Base-by-base conservation (phyloP, 2,113 vertebrate genomes). In the Aegypius monachus region DNA sequence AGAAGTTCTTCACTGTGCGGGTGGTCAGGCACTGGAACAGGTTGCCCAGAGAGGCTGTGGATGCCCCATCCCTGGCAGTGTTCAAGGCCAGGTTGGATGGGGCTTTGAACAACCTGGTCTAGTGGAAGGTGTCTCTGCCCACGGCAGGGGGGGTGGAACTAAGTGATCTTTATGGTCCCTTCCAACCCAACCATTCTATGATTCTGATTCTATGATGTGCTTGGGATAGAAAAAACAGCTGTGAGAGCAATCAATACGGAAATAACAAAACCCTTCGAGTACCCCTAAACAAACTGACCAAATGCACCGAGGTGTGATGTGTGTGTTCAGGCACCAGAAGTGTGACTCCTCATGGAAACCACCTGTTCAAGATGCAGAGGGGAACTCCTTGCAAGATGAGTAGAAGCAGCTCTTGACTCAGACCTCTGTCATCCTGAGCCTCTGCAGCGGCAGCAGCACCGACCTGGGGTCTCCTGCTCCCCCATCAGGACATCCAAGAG, bases 391-490 rank as follows among this genome's bases (percentile, higher is more conserved):
- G 1, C 32, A 75, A 38, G 43, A 22, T 4, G 2, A 70, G 45
- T 11, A 89, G 40, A 43, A 67, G 22, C 22, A 59, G 10, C 11
- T 71, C 36, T 70, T 1, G 0, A 42, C 36, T 83, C 18, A 34
- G 45, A 21, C 5, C 27, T 77, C 56, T 68, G 7, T 50, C 29
- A 55, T 32, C 32, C 31, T 53, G 42, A 66, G 14, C 55, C 19
- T 53, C 22, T 1, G 4, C 32, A 52, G 81, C 0, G 0, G 26
- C 53, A 58, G 55, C 3, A 71, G 4, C 27, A 36, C 7, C 0
- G 2, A 20, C 26, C 19, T 67, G 20, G 10, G 10, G 13, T 66
- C 29, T 89, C 22, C 73, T 86, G 12, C 19, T 29, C 27, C 38
- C 23, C 11, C 10, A 10, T 13, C 0, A 2, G 29, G 9, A 38